phyloP scores from a whole-genome alignment of 2,797 vertebrate genomes.

The Channallabes apus region DNA sequence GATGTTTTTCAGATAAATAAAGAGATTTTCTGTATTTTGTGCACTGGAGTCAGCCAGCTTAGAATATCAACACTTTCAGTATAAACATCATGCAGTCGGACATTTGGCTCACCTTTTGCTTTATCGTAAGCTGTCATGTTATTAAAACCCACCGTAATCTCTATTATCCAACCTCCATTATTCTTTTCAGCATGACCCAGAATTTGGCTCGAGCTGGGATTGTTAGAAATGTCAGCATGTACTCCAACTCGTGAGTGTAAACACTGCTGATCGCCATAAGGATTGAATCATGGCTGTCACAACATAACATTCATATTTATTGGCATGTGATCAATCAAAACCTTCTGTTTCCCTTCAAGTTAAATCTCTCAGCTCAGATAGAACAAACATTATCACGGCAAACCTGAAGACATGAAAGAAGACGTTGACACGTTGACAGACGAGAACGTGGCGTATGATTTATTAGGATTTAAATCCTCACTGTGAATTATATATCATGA shows the following conservation, averaged over 20 bases:
- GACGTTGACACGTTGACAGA: not conserved
- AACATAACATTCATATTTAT: not conserved
- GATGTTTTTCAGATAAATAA: not conserved
- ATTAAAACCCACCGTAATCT: not conserved
- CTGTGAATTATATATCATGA: not conserved
- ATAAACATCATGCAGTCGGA: not conserved
- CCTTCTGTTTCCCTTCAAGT: not conserved
- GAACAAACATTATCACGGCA: not conserved
- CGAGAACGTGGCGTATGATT: not conserved
- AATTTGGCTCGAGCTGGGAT: not conserved
- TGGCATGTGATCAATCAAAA: not conserved
- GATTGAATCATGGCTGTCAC: not conserved
- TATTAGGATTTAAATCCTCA: not conserved
- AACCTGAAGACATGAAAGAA: not conserved
- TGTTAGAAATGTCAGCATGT: not conserved
- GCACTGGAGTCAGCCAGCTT: not conserved
- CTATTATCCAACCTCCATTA: not conserved
- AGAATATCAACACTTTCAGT: not conserved
- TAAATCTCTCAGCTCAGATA: not conserved
- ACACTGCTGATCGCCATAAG: not conserved
- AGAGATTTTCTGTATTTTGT: not conserved
- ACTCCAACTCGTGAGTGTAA: not conserved
- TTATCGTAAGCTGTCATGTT: not conserved
- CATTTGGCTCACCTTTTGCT: not conserved
- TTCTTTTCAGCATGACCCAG: not conserved